Base-by-base conservation (phyloP, 2,113 vertebrate species). In the Apodemus sylvaticus region DNA sequence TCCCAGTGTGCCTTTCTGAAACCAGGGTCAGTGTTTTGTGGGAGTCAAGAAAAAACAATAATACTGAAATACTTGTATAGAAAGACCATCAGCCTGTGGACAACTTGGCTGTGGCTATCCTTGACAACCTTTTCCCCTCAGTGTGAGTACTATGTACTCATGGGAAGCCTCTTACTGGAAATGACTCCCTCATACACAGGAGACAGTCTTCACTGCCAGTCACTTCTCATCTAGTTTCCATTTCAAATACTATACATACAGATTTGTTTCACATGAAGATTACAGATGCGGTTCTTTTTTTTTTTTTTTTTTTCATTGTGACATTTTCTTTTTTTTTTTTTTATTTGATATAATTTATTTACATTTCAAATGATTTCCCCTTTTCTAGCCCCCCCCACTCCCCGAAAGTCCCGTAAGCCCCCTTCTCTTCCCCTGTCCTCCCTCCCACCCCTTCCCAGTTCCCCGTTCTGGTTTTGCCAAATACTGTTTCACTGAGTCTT, bases 1-100 rank as follows among this genome's bases (percentile, higher is more conserved):
- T 77, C 48, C 78, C 39, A 86, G 83, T 79, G 39, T 91, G 73
- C 71, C 77, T 93, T 96, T 79, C 39, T 3, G 87, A 89, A 91
- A 60, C 78, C 48, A 90, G 58, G 55, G 68, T 96, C 62, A 53
- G 60, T 22, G 45, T 68, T 81, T 68, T 91, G 36, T 89, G 22
- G 48, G 60, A 86, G 51, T 85, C 19, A 85, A 45, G 29, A 90
- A 78, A 22, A 55, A 77, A 29, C 42, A 93, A 64, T 36, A 94
- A 85, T 82, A 31, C 83, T 83, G 36, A 93, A 76, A 48, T 34
- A 45, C 22, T 70, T 89, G 31, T 51, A 55, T 29, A 91, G 45
- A 94, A 79, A 24, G 16, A 62, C 26, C 12, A 14, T 13, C 24
- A 42, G 39, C 31, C 62, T 70, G 68, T 89, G 42, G 42, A 94